Base-by-base conservation (phyloP, 30 jellyfish, hydroid and myxozoan genomes). In the Hydra vulgaris region DNA sequence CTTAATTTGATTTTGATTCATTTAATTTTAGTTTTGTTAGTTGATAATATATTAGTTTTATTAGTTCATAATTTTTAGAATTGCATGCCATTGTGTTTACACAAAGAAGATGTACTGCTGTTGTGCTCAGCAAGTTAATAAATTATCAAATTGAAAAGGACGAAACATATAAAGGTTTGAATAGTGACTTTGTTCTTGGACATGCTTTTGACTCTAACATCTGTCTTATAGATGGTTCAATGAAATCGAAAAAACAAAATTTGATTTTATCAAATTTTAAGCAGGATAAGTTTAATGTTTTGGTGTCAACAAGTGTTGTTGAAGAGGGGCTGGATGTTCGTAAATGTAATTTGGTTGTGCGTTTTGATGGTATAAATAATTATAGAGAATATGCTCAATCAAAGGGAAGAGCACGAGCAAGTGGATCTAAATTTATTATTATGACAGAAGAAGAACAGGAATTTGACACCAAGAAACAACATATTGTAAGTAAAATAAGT, bases 301-400 rank as follows among this genome's bases (percentile, higher is more conserved):
- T 92, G 61, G 89, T 92, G n/a, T 71, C 96, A 0, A 92, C 98
- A 21, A 87, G 96, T 69, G 98, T 92, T 52, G 89, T 92, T 7
- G 98, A 92, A 82, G 98, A 92, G 27, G 96, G 96, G 7, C 81
- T 92, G 1, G 98, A 92, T 83, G 95, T 92, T 23, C 88, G 95
- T 8, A 83, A 84, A 76, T 92, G 98, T 81, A 92, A 87, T 54
- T 83, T 92, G 26, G 98, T 92, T 15, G 88, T 92, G 22, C 95
- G 92, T 54, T 92, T 87, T 83, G 98, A 92, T 84, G 94, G 98
- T 18, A 27, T 92, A 1, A 55, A 40, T 79, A 83, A 80, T 52
- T 84, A 83, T 67, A 85, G 96, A 54, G 95, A 87, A 83, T 92
- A 87, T 56, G 95, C 87, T 27, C 98, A 92, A 55, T 87, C 96